Conservation (phyloP, 2,797 vertebrate species). For the Gymnodraco acuticeps region DNA sequence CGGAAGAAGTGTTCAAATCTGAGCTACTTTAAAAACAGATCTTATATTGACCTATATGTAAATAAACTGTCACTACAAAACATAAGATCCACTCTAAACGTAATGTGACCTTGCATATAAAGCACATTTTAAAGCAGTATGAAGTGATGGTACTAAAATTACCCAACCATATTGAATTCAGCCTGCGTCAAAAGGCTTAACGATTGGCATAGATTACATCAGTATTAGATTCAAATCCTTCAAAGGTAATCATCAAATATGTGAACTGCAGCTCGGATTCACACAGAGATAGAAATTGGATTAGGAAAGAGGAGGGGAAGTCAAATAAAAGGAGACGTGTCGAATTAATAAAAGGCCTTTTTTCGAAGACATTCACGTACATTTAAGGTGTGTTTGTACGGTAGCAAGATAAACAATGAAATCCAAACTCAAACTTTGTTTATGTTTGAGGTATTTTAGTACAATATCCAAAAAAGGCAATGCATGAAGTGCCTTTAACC, state of each 20-base stretch:
- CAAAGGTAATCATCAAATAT: conserved; percentile 12
- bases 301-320: background rate
- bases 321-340: background rate
- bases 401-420: background rate
- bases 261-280: conserved; percentile 1
- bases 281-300: background rate
- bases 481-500: too few species aligned
- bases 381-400: too few species aligned
- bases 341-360: background rate
- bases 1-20: too few species aligned
- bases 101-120: too few species aligned
- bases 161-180: background rate
- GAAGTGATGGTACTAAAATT: background rate
- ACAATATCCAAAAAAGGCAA: too few species aligned
- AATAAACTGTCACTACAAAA: too few species aligned
- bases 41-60: too few species aligned
- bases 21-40: too few species aligned
- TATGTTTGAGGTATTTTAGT: too few species aligned
- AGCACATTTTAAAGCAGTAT: background rate
- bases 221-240: conserved; percentile 3
- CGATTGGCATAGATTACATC: background rate
- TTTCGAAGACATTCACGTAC: too few species aligned
- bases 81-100: too few species aligned
- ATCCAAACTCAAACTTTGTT: background rate
- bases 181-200: background rate